These are phyloP conservation scores for Trichonephila clavata DNA, from an alignment of 1,140 invertebrate genomes.

Conservation along the genomic window DNA sequence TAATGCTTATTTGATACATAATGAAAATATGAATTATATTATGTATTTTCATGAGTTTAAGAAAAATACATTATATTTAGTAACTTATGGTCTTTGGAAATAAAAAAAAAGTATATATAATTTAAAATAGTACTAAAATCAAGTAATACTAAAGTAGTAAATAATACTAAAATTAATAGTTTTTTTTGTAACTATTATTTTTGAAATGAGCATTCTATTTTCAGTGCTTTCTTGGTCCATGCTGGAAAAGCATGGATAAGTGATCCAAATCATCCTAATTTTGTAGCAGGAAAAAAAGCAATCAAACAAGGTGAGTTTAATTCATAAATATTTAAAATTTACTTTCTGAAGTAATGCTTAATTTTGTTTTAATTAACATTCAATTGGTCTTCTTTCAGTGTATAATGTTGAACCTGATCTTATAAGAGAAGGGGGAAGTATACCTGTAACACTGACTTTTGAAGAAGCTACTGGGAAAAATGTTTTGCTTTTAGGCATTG, in stretches of 20 bases:
- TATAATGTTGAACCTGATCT: slow-evolving; percentile 96
- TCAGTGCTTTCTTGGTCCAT: slow-evolving; percentile 85
- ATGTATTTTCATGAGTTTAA: too few relatives aligned
- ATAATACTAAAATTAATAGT: too few relatives aligned
- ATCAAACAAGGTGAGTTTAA: slow-evolving; percentile 85
- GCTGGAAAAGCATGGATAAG: slow-evolving; percentile 95
- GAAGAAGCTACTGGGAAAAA: slow-evolving; percentile 95
- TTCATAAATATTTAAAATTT: not conserved
- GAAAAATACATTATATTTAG: too few relatives aligned
- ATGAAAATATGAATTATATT: too few relatives aligned
- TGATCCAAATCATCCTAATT: slow-evolving; percentile 95
- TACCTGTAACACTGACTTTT: slow-evolving; percentile 95
- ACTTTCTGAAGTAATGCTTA: not conserved
- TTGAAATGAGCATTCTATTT: not conserved
- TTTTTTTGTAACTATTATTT: too few relatives aligned
- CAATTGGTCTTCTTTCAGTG: slow-evolving; percentile 82
- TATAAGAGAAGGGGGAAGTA: slow-evolving; percentile 97
- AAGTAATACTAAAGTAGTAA: too few relatives aligned
- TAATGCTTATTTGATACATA: too few relatives aligned
- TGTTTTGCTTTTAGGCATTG: slow-evolving; percentile 93
- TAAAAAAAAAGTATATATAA: too few relatives aligned
- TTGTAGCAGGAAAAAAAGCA: slow-evolving; percentile 91
- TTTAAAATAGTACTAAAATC: too few relatives aligned
- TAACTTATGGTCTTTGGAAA: too few relatives aligned
- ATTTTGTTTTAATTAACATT: too few relatives aligned